Percentiles rank a stretch among this genome's conserved stretches.
Conservation (phyloP, 2,113 vertebrate genomes). For the Gnathochromis pfefferi region DNA sequence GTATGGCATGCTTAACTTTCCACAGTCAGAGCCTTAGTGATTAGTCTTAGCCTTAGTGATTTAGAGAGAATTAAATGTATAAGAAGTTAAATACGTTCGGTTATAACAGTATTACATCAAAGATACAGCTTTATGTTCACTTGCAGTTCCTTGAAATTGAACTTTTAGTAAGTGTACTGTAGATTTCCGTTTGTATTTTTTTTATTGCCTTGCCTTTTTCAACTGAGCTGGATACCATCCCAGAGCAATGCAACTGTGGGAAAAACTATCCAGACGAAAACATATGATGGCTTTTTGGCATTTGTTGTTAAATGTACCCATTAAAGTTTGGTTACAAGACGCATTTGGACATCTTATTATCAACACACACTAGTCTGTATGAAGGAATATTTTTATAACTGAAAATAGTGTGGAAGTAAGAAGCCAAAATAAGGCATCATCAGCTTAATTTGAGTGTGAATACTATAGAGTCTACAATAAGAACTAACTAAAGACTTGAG, state of each 20-base stretch:
- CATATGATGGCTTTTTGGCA: background rate
- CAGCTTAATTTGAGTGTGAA: background rate
- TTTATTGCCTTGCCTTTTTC: background rate
- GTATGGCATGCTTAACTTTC: background rate
- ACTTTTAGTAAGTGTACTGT: background rate
- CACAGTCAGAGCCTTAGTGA: background rate
- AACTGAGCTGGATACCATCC: background rate
- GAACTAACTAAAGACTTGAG: background rate
- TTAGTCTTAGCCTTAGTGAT: background rate
- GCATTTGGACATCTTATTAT: background rate
- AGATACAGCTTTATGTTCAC: background rate
- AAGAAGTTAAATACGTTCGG: background rate
- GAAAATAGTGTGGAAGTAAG: background rate
- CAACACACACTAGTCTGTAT: background rate
- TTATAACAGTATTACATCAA: background rate
- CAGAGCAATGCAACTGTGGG: background rate
- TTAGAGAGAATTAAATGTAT: background rate
- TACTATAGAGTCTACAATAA: background rate
- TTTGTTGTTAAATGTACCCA: background rate
- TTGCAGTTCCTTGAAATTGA: background rate
- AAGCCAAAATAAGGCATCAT: background rate
- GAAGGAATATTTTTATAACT: background rate
- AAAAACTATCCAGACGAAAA: background rate
- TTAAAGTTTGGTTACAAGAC: background rate
- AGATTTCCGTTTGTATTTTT: background rate